Percentiles rank a stretch among this genome's conserved stretches.
These are phyloP conservation scores for Alcis repandata DNA, from an alignment of 2,888 invertebrate genomes.

Conservation along the genomic window DNA sequence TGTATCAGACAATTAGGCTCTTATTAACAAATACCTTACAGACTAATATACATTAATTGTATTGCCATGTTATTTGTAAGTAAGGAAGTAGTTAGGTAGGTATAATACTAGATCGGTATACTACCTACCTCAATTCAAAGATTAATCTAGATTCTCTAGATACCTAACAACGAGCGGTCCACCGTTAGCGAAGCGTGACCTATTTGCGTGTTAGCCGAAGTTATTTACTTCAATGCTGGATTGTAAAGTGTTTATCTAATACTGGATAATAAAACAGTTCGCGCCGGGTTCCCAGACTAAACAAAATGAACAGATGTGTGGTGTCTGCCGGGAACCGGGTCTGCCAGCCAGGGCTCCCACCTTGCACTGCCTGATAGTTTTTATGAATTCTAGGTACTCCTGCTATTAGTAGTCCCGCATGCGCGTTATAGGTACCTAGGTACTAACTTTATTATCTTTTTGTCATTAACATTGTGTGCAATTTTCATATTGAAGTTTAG, in stretches of 20 bases:
- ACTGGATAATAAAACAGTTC: slow-evolving; percentile 52
- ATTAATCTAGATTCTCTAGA: neutral
- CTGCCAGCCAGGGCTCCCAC: slow-evolving; percentile 21
- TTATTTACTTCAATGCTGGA: slow-evolving; percentile 22
- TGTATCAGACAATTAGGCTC: too few species aligned
- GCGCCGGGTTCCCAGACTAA: slow-evolving; percentile 60
- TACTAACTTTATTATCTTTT: too few species aligned
- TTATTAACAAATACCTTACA: too few species aligned
- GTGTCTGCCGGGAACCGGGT: slow-evolving; percentile 37
- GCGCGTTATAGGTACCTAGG: too few species aligned
- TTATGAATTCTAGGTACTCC: too few species aligned
- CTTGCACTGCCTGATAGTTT: neutral
- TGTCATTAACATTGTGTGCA: too few species aligned
- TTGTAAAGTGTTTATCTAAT: slow-evolving; percentile 46
- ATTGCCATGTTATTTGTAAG: too few species aligned
- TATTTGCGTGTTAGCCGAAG: slow-evolving; percentile 15
- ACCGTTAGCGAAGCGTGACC: slow-evolving; percentile 24
- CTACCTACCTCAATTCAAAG: neutral
- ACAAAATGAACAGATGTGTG: slow-evolving; percentile 57
- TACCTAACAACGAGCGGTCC: neutral
- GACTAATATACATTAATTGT: too few species aligned
- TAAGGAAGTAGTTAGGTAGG: too few species aligned
- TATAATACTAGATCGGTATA: too few species aligned
- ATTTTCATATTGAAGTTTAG: too few species aligned
- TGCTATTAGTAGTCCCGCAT: too few species aligned